Evolutionary conservation across 2,113 vertebrate species (phyloP).

Genomic region (Corapipo altera): DNA sequence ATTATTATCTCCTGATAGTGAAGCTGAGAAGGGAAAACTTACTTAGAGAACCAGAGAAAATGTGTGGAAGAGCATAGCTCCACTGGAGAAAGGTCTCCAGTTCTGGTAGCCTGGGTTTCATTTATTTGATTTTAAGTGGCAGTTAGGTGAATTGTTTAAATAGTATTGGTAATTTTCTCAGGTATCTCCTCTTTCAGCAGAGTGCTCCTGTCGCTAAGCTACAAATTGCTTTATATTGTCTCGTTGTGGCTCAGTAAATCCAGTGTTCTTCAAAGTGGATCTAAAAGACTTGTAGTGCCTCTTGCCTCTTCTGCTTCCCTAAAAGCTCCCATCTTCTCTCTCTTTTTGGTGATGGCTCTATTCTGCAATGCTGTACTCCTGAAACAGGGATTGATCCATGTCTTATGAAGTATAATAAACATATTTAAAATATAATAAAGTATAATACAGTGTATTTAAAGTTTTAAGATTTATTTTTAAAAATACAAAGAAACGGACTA

Average conservation of each 20-base stretch:
- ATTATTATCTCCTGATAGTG: background rate
- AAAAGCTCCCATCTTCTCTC: background rate
- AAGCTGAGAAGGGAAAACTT: background rate
- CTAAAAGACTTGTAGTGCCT: background rate
- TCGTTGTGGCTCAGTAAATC: background rate
- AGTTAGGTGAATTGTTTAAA: background rate
- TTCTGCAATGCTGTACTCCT: background rate
- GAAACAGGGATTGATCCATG: accelerated
- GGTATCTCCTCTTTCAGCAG: background rate
- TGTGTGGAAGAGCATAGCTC: background rate
- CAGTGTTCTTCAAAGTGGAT: background rate
- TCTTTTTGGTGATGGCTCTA: background rate
- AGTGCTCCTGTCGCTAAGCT: background rate
- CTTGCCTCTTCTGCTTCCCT: background rate
- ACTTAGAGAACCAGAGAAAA: background rate
- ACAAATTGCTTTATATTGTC: background rate
- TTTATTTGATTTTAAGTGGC: background rate
- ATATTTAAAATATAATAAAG: background rate
- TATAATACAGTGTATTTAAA: background rate
- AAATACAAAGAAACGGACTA: background rate
- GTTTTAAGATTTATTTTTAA: background rate
- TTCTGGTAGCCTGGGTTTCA: background rate
- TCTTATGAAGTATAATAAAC: background rate
- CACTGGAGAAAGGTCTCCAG: background rate
- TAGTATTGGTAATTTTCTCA: background rate